phyloP scores from a whole-genome alignment of 2,888 invertebrate genomes.

The Linyphia triangularis region DNA sequence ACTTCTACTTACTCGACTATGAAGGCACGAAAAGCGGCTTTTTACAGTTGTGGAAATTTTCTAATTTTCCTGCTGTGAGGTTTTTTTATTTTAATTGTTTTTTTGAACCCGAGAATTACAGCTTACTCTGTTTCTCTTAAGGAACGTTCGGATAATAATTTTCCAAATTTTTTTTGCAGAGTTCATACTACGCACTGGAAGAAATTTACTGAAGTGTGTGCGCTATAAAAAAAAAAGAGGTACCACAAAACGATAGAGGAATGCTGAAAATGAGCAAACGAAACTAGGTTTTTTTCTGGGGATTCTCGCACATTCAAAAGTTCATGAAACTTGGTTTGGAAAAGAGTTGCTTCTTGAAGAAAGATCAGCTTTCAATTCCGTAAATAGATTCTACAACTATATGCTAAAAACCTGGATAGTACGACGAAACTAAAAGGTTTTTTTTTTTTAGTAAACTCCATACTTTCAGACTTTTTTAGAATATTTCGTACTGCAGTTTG shows the following conservation, averaged over 20 bases:
- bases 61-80: conserved; percentile 64
- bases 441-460: no score
- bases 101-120: conserved; percentile 38
- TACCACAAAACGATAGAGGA: conserved; percentile 29
- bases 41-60: conserved; percentile 73
- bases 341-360: conserved; percentile 33
- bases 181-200: conserved; percentile 8
- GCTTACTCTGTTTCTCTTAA: conserved; percentile 61
- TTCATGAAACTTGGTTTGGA: conserved; percentile 39
- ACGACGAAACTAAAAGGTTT: background rate
- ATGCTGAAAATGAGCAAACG: conserved; percentile 48
- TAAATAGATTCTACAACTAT: conserved; percentile 30
- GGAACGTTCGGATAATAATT: conserved; percentile 67
- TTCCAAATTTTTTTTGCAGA: background rate
- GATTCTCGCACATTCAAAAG: conserved; percentile 24
- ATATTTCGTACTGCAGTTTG: background rate
- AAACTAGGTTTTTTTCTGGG: background rate
- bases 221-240: conserved; percentile 1
- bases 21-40: conserved; percentile 67
- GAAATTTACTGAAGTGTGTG: conserved; percentile 31
- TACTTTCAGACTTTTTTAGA: background rate
- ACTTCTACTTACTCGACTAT: conserved; percentile 69
- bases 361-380: conserved; percentile 39
- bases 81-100: conserved; percentile 31
- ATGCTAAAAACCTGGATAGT: background rate